Evolutionary conservation across 2,113 vertebrate genomes (phyloP).

Genomic region (Vulpes lagopus): DNA sequence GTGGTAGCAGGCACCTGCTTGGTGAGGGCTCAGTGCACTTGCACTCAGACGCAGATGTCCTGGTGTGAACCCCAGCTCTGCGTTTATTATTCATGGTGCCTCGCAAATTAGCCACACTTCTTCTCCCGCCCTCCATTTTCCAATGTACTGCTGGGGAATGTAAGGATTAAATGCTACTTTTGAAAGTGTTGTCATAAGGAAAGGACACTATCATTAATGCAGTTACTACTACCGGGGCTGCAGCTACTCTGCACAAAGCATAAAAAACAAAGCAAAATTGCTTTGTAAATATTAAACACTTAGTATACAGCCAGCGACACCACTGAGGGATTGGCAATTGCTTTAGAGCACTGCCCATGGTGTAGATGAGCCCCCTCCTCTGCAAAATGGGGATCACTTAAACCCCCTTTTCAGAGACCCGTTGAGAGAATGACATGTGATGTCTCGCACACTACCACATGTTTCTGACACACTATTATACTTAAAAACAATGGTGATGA

Average conservation of each 20-base stretch:
- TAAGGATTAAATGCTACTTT: background rate
- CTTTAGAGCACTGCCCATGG: fast-evolving
- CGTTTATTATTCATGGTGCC: fast-evolving
- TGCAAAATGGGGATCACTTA: background rate
- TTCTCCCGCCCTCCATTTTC: background rate
- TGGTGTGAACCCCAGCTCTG: fast-evolving
- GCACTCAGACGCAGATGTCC: fast-evolving
- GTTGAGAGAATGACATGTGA: background rate
- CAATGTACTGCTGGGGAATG: fast-evolving
- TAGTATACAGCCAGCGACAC: fast-evolving
- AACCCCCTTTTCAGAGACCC: background rate
- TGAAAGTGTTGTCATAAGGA: background rate
- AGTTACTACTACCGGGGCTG: fast-evolving
- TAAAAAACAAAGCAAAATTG: background rate
- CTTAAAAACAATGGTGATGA: background rate
- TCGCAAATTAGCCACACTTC: background rate
- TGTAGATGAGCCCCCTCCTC: fast-evolving
- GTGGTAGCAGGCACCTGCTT: fast-evolving
- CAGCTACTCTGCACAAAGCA: fast-evolving
- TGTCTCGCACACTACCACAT: background rate
- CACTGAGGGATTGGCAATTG: fast-evolving
- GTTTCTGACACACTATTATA: background rate
- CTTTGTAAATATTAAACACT: fast-evolving
- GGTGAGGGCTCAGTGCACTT: fast-evolving
- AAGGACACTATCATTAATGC: fast-evolving